A percentile compares a stretch with the other conserved stretches of the same genome.
Conservation (phyloP, 2,797 vertebrate genomes). For the Jordanella pulchra region DNA sequence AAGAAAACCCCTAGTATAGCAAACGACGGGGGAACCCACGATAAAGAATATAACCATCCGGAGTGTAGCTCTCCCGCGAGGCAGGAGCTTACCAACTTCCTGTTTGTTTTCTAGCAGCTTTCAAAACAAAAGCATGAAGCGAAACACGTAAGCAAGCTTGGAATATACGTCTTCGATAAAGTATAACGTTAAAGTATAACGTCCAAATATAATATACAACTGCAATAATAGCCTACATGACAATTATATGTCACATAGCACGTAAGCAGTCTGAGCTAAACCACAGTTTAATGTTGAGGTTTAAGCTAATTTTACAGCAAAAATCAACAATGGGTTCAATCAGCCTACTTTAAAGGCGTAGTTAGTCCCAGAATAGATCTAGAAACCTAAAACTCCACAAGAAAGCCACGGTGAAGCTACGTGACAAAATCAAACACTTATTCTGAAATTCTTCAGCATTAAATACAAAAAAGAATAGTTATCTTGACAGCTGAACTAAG, state of each 20-base stretch:
- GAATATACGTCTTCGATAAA: not conserved
- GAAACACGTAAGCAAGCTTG: slow-evolving; percentile 14
- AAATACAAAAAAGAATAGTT: not conserved
- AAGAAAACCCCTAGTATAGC: not conserved
- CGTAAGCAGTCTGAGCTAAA: not conserved
- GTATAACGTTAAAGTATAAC: too few species aligned
- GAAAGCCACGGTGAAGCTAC: not conserved
- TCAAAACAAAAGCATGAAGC: slow-evolving; percentile 63
- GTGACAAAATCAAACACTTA: slow-evolving; percentile 23
- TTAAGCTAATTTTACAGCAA: not conserved
- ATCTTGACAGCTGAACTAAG: slow-evolving; percentile 39
- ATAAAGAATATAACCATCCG: slow-evolving; percentile 19
- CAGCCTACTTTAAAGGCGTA: not conserved
- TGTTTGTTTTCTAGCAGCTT: slow-evolving; percentile 35
- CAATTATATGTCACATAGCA: not conserved
- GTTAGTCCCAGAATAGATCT: too few species aligned
- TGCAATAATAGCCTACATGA: not conserved
- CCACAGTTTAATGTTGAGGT: not conserved
- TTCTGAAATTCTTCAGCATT: slow-evolving; percentile 48
- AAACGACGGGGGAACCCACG: not conserved
- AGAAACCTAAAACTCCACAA: not conserved
- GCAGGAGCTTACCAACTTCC: slow-evolving; percentile 53
- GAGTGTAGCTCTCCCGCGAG: slow-evolving; percentile 31
- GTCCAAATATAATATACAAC: not conserved
- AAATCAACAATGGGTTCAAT: not conserved